Evolutionary conservation across 1,140 invertebrate genomes (phyloP).

Genomic region (Drosophila asahinai): DNA sequence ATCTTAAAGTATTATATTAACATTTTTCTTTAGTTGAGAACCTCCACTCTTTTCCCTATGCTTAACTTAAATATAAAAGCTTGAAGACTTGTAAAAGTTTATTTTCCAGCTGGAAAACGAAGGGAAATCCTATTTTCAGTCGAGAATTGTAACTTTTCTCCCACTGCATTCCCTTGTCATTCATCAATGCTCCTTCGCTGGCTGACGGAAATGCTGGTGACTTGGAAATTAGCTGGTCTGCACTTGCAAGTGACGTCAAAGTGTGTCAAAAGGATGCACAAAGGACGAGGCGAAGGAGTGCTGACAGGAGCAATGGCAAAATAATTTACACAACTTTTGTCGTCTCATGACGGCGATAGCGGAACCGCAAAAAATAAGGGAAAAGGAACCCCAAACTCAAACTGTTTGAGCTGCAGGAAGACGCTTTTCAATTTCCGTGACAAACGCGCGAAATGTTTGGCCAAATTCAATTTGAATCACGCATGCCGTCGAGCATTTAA

Average conservation of each 20-base stretch:
- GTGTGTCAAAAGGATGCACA: slow-evolving; percentile 67
- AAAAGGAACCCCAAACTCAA: slow-evolving; percentile 35
- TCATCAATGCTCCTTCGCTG: slow-evolving; percentile 54
- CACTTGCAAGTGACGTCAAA: slow-evolving; percentile 77
- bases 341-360: slow-evolving; percentile 47
- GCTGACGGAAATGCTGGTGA: slow-evolving; percentile 16
- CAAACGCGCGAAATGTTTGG: slow-evolving; percentile 67
- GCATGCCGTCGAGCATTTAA: slow-evolving; percentile 71
- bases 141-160: not conserved
- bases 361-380: slow-evolving; percentile 23
- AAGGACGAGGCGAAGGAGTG: slow-evolving; percentile 7
- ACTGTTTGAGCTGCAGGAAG: slow-evolving; percentile 21
- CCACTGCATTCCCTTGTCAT: slow-evolving; percentile 42
- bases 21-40: too few relatives aligned
- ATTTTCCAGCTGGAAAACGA: not conserved
- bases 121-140: too few relatives aligned
- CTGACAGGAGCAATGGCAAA: slow-evolving; percentile 65
- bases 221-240: slow-evolving; percentile 67
- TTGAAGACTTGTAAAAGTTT: not conserved
- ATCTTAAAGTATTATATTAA: too few relatives aligned
- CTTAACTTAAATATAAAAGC: too few relatives aligned
- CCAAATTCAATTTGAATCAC: slow-evolving; percentile 69
- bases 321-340: slow-evolving; percentile 80
- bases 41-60: too few relatives aligned
- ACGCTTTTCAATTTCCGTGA: slow-evolving; percentile 78